Evolutionary conservation across 1,140 invertebrate species (phyloP).

Genomic region (Anastrepha obliqua): DNA sequence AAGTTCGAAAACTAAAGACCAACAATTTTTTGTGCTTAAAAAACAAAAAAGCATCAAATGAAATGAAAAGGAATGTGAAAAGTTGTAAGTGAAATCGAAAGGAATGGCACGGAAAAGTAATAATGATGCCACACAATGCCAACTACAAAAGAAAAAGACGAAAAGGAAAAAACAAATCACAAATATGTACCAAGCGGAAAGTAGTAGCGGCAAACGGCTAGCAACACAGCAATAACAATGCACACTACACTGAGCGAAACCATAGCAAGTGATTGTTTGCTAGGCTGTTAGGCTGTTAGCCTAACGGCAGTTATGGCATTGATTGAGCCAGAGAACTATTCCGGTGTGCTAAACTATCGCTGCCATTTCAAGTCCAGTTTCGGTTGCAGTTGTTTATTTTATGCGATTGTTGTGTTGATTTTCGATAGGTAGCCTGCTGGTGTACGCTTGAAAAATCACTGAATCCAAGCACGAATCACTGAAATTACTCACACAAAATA

Average conservation of each 20-base stretch:
- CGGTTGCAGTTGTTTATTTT: not conserved
- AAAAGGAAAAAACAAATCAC: not conserved
- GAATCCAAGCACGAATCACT: not conserved
- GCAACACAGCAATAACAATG: not conserved
- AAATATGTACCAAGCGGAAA: not conserved
- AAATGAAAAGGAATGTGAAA: slow-evolving; percentile 42
- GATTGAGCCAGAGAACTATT: not conserved
- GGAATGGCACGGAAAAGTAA: slow-evolving; percentile 30
- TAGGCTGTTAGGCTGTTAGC: not conserved
- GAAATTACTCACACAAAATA: not conserved
- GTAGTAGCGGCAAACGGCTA: not conserved
- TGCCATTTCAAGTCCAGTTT: not conserved
- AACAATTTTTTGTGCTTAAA: not conserved
- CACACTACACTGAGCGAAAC: not conserved
- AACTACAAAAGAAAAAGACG: not conserved
- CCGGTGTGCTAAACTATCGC: not conserved
- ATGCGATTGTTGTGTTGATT: not conserved
- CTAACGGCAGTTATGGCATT: not conserved
- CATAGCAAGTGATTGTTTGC: not conserved
- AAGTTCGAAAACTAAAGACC: not conserved
- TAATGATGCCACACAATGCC: not conserved
- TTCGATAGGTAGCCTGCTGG: not conserved
- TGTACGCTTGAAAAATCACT: not conserved
- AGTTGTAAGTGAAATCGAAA: slow-evolving; percentile 42
- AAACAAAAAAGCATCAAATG: not conserved